Conservation (phyloP, 1,140 invertebrate species). For the Drosophila aff. region DNA sequence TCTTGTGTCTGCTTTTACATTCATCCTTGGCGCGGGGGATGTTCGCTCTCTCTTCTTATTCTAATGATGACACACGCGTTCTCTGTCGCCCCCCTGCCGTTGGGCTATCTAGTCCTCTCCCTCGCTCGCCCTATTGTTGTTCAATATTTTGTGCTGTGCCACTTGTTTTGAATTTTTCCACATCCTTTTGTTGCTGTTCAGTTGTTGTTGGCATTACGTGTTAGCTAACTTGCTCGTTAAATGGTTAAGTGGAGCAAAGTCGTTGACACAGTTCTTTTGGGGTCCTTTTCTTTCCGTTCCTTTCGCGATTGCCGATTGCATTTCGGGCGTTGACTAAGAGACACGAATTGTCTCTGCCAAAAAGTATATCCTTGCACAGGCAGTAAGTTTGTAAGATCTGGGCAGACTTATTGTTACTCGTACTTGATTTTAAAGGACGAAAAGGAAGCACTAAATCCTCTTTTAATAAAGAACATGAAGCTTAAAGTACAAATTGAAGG, state of each 20-base stretch:
- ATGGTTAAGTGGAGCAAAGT: constrained; percentile 82
- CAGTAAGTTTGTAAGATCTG: not conserved
- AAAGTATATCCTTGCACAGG: constrained; percentile 19
- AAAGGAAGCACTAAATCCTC: not conserved
- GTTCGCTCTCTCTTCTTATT: constrained; percentile 56
- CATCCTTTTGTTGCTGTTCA: constrained; percentile 57
- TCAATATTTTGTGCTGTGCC: constrained; percentile 78
- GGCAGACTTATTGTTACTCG: not conserved
- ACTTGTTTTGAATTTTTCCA: constrained; percentile 80
- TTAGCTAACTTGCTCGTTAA: constrained; percentile 80
- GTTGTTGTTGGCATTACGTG: constrained; percentile 72
- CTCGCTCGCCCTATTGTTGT: constrained; percentile 60
- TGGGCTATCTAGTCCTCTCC: not conserved
- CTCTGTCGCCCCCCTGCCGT: constrained; percentile 7
- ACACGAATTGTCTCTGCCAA: constrained; percentile 29
- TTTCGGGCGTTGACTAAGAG: constrained; percentile 64
- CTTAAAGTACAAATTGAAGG: not conserved
- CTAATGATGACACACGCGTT: constrained; percentile 82
- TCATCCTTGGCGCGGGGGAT: constrained; percentile 43
- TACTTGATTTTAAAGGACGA: not conserved
- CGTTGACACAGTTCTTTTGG: constrained; percentile 75
- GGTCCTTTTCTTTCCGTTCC: constrained; percentile 30
- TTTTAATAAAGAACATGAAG: no score
- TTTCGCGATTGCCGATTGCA: constrained; percentile 46
- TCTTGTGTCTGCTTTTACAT: constrained; percentile 24